Evolutionary conservation across 2,888 invertebrate genomes (phyloP).

Genomic region (Conops quadrifasciatus): DNA sequence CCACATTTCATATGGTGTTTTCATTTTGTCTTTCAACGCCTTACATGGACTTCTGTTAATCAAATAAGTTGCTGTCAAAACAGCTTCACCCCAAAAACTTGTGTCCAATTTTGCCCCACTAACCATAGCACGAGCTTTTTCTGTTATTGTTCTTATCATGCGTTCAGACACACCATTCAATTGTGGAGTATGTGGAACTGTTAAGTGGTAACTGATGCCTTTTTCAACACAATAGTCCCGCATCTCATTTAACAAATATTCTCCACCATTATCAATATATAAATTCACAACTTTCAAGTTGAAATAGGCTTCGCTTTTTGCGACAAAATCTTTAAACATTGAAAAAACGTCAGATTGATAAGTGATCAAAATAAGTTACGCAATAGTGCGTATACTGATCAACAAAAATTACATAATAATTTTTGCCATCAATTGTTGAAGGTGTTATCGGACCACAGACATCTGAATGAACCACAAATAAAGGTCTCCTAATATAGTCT

Average conservation of each 20-base stretch:
- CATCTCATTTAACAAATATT: constrained; percentile 55
- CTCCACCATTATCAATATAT: constrained; percentile 53
- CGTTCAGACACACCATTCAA: constrained; percentile 53
- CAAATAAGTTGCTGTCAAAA: constrained; percentile 23
- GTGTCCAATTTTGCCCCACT: constrained; percentile 52
- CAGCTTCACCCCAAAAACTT: constrained; percentile 44
- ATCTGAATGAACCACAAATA: constrained; percentile 56
- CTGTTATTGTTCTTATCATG: constrained; percentile 56
- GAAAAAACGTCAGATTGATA: constrained; percentile 51
- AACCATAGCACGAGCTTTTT: constrained; percentile 57
- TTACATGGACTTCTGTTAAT: constrained; percentile 21
- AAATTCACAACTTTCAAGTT: constrained; percentile 46
- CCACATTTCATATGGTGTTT: constrained; percentile 19
- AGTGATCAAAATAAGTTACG: constrained; percentile 52
- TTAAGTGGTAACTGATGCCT: constrained; percentile 57
- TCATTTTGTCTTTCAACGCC: constrained; percentile 46
- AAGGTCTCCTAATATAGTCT: constrained; percentile 49
- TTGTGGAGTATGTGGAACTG: constrained; percentile 60
- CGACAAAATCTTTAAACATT: constrained; percentile 36
- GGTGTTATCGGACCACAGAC: constrained; percentile 51
- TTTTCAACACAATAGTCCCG: constrained; percentile 53
- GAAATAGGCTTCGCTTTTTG: constrained; percentile 47
- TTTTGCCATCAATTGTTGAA: constrained; percentile 52
- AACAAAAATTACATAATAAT: constrained; percentile 56
- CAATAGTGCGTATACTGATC: constrained; percentile 58